These are phyloP conservation scores for Syngnathus acus DNA, from an alignment of 2,797 vertebrate species.

Conservation along the genomic window DNA sequence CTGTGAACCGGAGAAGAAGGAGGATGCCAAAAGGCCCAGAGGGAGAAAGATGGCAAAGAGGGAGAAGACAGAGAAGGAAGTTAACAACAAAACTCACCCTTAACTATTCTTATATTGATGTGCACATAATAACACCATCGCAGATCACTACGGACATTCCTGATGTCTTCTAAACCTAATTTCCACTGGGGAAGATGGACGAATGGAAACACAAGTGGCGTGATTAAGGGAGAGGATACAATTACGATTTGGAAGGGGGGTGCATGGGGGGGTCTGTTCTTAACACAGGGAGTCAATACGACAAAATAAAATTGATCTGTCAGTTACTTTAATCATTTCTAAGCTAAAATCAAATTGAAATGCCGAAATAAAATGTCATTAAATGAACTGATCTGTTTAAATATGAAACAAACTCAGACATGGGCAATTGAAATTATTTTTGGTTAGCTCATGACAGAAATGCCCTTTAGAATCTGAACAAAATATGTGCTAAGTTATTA, in stretches of 20 bases:
- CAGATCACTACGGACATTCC: conserved; percentile 59
- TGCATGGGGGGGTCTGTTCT: conserved; percentile 47
- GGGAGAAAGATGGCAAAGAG: conserved; percentile 12
- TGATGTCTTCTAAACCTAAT: conserved; percentile 62
- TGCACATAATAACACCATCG: conserved; percentile 53
- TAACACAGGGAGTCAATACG: conserved; percentile 38
- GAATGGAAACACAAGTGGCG: conserved; percentile 42
- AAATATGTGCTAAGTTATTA: too few species aligned
- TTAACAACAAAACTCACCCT: conserved; percentile 37
- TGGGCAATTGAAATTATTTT: too few species aligned
- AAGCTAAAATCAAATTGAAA: too few species aligned
- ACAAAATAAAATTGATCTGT: conserved; percentile 16
- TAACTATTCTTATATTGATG: conserved; percentile 50
- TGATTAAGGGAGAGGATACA: conserved; percentile 21
- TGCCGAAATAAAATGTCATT: too few species aligned
- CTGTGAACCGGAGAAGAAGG: conserved; percentile 61
- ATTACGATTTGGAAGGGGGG: conserved; percentile 19
- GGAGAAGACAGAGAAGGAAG: conserved; percentile 21
- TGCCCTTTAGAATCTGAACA: too few species aligned
- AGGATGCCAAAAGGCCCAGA: conserved; percentile 15
- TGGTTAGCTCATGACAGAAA: too few species aligned
- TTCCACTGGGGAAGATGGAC: conserved; percentile 44
- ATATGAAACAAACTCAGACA: too few species aligned
- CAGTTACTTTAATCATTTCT: conserved; percentile 13
- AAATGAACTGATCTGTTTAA: too few species aligned